Evolutionary conservation across 1,140 invertebrate genomes (phyloP).

Genomic region (Protaetia brevitarsis): DNA sequence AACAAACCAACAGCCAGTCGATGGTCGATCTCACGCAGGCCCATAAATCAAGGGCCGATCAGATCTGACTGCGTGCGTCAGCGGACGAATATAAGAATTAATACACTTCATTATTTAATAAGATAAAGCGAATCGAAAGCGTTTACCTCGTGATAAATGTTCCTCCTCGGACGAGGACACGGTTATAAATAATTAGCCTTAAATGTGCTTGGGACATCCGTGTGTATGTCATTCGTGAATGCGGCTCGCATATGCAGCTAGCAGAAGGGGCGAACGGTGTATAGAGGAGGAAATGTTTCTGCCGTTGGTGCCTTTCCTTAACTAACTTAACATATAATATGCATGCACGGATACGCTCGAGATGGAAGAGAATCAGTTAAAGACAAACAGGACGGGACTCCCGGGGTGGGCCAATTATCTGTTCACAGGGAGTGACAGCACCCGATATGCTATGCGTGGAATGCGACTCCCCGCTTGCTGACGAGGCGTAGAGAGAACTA

Average conservation of each 20-base stretch:
- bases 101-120: constrained; percentile 16
- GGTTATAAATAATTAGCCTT: constrained; percentile 13
- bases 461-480: constrained; percentile 40
- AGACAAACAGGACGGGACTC: constrained; percentile 48
- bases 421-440: constrained; percentile 49
- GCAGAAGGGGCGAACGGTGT: background rate
- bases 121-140: background rate
- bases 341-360: background rate
- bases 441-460: constrained; percentile 44
- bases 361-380: constrained; percentile 29
- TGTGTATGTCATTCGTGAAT: background rate
- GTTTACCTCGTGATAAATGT: background rate
- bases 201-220: background rate
- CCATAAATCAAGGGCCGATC: no score
- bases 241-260: background rate
- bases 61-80: background rate
- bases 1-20: no score
- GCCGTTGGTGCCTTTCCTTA: no score
- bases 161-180: background rate
- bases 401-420: constrained; percentile 51
- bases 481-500: no score
- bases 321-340: no score
- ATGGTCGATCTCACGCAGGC: background rate
- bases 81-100: constrained; percentile 3
- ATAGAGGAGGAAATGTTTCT: no score